These are phyloP conservation scores for Gymnosoma rotundatum DNA, from an alignment of 2,888 invertebrate species.

Conservation along the genomic window DNA sequence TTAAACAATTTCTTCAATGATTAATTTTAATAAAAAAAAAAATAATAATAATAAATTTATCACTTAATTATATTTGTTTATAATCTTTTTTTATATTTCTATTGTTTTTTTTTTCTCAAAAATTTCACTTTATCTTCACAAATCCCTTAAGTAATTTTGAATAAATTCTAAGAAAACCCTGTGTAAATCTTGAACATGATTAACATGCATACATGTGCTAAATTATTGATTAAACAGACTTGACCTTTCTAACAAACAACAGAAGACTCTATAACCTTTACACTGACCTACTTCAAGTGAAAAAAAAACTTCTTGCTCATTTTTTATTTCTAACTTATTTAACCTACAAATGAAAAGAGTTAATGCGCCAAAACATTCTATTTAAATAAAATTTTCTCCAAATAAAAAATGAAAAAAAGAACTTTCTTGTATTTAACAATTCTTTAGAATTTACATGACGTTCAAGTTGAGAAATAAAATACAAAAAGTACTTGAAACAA, in stretches of 20 bases:
- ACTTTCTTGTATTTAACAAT: slow-evolving; percentile 20
- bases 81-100: too few species aligned
- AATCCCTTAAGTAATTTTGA: too few species aligned
- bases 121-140: too few species aligned
- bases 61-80: too few species aligned
- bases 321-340: neutral
- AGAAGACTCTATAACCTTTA: neutral
- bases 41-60: too few species aligned
- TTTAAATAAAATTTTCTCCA: neutral
- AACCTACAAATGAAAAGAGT: slow-evolving; percentile 25
- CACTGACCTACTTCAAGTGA: slow-evolving; percentile 5
- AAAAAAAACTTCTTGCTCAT: neutral
- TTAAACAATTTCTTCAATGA: too few species aligned
- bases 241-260: neutral
- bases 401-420: neutral
- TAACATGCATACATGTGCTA: too few species aligned
- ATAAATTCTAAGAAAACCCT: too few species aligned
- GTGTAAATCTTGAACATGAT: too few species aligned
- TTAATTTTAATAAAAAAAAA: too few species aligned
- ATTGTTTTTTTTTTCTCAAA: too few species aligned
- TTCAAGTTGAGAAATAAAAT: slow-evolving; percentile 13
- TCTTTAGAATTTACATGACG: slow-evolving; percentile 61
- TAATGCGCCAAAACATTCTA: slow-evolving; percentile 14
- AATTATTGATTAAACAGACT: neutral
- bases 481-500: slow-evolving; percentile 18